These are phyloP conservation scores for Matsumyia berberina DNA, from an alignment of 2,888 invertebrate species.

Conservation along the genomic window DNA sequence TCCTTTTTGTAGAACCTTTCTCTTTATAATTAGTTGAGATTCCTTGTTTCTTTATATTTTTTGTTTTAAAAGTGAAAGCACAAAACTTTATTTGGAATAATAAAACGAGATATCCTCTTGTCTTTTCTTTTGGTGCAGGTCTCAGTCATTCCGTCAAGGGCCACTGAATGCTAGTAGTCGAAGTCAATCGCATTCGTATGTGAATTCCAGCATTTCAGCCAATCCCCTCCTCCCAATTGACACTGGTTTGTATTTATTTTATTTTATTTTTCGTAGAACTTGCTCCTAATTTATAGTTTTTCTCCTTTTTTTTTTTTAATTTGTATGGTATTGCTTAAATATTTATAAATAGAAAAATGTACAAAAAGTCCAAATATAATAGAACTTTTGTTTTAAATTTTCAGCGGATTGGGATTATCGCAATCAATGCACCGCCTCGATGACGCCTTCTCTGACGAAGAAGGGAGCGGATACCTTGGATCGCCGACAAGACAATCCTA, in stretches of 20 bases:
- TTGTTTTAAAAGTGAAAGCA: conserved; percentile 33
- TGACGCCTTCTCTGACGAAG: conserved; percentile 96
- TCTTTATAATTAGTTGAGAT: not conserved
- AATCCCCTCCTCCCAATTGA: conserved; percentile 97
- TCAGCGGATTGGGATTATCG: conserved; percentile 85
- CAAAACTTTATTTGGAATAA: conserved; percentile 71
- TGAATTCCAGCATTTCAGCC: conserved; percentile 95
- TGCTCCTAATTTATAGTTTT: conserved; percentile 77
- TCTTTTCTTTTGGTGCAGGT: conserved; percentile 88
- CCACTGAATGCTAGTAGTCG: conserved; percentile 85
- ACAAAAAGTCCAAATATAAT: not conserved
- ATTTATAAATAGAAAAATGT: not conserved
- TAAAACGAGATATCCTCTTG: conserved; percentile 84
- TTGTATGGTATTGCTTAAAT: conserved; percentile 54
- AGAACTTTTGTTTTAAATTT: conserved; percentile 31
- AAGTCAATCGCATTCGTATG: conserved; percentile 87
- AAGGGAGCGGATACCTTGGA: conserved; percentile 87
- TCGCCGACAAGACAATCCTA: conserved; percentile 85
- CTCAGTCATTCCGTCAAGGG: conserved; percentile 95
- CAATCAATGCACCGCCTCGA: conserved; percentile 85
- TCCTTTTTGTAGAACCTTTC: not conserved
- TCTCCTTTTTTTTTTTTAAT: conserved; percentile 78
- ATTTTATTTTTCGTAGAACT: conserved; percentile 46
- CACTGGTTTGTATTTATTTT: conserved; percentile 86
- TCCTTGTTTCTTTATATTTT: not conserved